Conservation (phyloP, 2,113 vertebrate species). For the Pseudopodoces humilis region DNA sequence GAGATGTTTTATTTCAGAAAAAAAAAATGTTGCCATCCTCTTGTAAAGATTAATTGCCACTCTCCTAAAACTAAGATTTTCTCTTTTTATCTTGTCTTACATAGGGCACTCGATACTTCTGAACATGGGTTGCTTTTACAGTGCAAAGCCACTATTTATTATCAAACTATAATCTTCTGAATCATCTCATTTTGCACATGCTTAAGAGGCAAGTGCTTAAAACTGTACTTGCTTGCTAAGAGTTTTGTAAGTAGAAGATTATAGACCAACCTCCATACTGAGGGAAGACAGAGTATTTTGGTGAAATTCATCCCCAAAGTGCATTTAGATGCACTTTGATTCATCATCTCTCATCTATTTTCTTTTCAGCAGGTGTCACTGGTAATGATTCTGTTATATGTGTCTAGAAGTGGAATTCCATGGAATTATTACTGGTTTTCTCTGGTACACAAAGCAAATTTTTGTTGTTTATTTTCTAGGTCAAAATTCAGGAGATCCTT, state of each 20-base stretch:
- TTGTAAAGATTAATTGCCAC: background rate
- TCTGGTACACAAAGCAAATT: background rate
- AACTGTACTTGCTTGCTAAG: background rate
- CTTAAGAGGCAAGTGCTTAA: background rate
- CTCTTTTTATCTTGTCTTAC: background rate
- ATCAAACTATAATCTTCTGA: background rate
- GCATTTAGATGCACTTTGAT: background rate
- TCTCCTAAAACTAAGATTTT: background rate
- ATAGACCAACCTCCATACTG: background rate
- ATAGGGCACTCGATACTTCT: background rate
- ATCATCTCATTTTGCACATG: background rate
- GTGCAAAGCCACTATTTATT: background rate
- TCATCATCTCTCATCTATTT: background rate
- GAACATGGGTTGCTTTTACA: background rate
- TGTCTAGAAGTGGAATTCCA: background rate
- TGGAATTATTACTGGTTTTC: background rate
- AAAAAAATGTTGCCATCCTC: background rate
- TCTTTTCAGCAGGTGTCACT: background rate
- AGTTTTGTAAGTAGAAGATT: background rate
- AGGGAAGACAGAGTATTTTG: background rate
- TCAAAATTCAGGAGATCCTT: background rate
- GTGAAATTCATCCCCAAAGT: background rate
- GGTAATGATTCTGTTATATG: background rate
- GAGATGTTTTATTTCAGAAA: background rate
- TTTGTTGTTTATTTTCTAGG: background rate